Conservation (phyloP, 2,888 invertebrate genomes). For the Caenorhabditis virilis region DNA sequence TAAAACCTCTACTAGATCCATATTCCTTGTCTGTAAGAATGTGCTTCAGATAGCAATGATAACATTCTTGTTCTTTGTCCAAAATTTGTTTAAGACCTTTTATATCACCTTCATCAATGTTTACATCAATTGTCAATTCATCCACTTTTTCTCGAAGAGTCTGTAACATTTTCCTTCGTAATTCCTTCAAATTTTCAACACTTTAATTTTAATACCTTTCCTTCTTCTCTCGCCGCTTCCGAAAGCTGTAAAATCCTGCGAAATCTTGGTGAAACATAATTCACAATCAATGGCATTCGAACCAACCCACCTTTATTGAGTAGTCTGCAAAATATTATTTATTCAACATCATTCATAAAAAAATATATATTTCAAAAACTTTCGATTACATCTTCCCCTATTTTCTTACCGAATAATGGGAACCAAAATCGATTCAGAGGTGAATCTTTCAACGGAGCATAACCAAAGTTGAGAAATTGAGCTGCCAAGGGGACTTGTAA, state of each 20-base stretch:
- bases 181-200: not conserved
- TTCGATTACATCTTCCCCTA: too few species aligned
- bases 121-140: conserved; percentile 1
- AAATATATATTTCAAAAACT: not conserved
- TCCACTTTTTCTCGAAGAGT: conserved; percentile 5
- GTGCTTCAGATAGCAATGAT: conserved; percentile 12
- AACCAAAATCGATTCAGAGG: conserved; percentile 1
- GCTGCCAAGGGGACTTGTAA: not conserved
- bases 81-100: conserved; percentile 5
- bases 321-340: conserved; percentile 1
- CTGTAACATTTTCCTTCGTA: conserved; percentile 2
- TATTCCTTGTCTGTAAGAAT: conserved; percentile 1
- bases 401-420: conserved; percentile 2
- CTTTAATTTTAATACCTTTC: conserved; percentile 11
- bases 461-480: conserved; percentile 4
- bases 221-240: conserved; percentile 32
- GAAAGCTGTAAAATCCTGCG: conserved; percentile 38
- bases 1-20: not conserved
- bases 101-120: conserved; percentile 6
- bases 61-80: conserved; percentile 10
- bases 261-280: conserved; percentile 34
- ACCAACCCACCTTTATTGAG: conserved; percentile 4
- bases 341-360: not conserved
- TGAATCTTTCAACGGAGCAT: not conserved
- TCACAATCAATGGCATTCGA: conserved; percentile 8